Evolutionary conservation across 2,888 invertebrate genomes (phyloP).

Genomic region (Antheraea yamamai): DNA sequence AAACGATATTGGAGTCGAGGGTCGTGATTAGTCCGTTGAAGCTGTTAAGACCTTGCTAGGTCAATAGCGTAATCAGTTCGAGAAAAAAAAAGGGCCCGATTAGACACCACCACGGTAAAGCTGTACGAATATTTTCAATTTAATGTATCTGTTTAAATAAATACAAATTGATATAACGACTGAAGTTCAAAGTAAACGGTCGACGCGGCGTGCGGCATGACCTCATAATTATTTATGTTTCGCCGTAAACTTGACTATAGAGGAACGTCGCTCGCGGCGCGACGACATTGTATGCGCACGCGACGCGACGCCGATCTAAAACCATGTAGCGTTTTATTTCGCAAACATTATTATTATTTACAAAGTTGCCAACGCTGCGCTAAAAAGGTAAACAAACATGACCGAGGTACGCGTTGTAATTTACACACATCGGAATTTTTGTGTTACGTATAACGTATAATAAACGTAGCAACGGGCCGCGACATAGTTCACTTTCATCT

Average conservation of each 20-base stretch:
- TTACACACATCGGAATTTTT: too few species aligned
- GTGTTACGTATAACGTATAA: too few species aligned
- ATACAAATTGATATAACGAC: background rate
- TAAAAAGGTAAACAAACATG: background rate
- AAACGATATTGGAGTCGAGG: background rate
- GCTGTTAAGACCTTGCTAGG: too few species aligned
- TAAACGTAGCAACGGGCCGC: too few species aligned
- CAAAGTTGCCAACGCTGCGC: background rate
- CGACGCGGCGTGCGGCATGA: conserved; percentile 1
- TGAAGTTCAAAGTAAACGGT: background rate
- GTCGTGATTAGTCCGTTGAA: too few species aligned
- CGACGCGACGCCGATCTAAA: background rate
- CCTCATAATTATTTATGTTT: conserved; percentile 11
- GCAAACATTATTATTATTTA: background rate
- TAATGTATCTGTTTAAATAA: background rate
- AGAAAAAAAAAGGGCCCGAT: too few species aligned
- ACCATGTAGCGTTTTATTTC: background rate
- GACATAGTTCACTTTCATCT: too few species aligned
- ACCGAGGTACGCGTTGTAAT: too few species aligned
- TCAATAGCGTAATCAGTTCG: too few species aligned
- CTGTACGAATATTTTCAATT: background rate
- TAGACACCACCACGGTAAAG: background rate
- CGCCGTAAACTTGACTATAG: conserved; percentile 12
- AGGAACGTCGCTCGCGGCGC: background rate
- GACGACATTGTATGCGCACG: background rate